phyloP scores from a whole-genome alignment of 2,888 invertebrate genomes.

The Prosopocoilus inquinatus region DNA sequence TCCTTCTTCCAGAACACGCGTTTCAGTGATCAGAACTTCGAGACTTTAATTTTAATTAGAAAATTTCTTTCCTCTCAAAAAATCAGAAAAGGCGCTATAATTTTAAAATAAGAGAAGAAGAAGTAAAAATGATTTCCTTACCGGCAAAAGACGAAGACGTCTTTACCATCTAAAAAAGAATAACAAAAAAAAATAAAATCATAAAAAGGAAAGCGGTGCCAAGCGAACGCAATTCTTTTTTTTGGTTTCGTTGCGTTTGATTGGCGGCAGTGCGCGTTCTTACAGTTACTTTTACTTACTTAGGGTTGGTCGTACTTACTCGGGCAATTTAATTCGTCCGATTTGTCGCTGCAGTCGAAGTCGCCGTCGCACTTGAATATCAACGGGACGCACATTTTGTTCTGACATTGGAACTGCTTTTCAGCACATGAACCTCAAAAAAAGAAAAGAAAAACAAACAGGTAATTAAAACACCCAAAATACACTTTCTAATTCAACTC shows the following conservation, averaged over 20 bases:
- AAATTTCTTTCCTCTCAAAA: no score
- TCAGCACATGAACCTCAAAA: conserved; percentile 16
- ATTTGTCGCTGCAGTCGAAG: conserved; percentile 76
- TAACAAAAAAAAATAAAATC: no score
- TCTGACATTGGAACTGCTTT: conserved; percentile 70
- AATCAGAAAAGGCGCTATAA: no score
- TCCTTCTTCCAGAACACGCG: no score
- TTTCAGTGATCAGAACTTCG: no score
- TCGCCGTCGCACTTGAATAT: conserved; percentile 77
- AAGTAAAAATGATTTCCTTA: no score
- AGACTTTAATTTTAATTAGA: no score
- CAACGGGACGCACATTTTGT: conserved; percentile 73
- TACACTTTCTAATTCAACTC: no score
- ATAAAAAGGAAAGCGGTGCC: neutral
- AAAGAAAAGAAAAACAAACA: neutral
- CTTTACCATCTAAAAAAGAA: no score
- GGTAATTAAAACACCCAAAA: neutral
- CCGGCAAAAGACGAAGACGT: no score
- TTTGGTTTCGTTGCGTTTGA: neutral
- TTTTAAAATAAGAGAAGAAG: no score
- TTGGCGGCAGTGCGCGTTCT: neutral
- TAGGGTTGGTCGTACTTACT: conserved; percentile 5
- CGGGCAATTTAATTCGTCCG: conserved; percentile 69
- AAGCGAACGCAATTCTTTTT: neutral
- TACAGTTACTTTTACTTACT: neutral